Evolutionary conservation across 2,888 invertebrate genomes (phyloP), one percentile per base, ranked within the genome.

Genomic region (Cylloceria caligata): DNA sequence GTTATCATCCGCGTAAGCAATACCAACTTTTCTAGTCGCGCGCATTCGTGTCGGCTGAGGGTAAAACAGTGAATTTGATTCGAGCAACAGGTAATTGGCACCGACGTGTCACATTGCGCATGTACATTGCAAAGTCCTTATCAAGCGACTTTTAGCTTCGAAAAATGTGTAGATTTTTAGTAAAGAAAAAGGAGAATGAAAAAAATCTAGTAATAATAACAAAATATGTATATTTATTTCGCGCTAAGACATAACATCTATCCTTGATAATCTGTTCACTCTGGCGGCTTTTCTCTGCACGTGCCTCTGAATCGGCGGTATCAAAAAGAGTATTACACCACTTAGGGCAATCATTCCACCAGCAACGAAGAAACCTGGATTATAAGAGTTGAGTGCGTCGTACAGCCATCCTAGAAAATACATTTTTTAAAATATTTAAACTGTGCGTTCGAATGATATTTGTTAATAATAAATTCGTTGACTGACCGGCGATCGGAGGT

Each of bases 401-500:
- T 95, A 97, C 75, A 99, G 93, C 94, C 95, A 96, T 77, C 99
- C 99, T 98, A 93, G 79, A 93, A 94, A 47, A 24, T 42, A 62
- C 49, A 62, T 24, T 36, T 6, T n/a, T n/a, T 34, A 11, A 57
- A 73, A 11, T 4, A 45, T 45, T 16, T 6, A 2, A 5, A n/a
- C 45, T 16, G 4, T 27, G n/a, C 13, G 42, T 42, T 52, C 1
- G 11, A 55, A 42, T 49, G 11, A 60, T 30, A 30, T 30, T 30
- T 30, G 30, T 30, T 30, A 30, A 30, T 49, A 69, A 21, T 13
- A 3, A 34, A 52, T 21, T 36, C 4, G 64, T 52, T 24, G 21
- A 84, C 84, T 93, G 95, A 98, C 99, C 99, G 93, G 97, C 98
- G 86, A 98, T 95, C 16, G 99, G 99, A 74, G 98, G 97, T 65